A percentile compares a stretch with the other conserved stretches of the same genome.
phyloP scores from a whole-genome alignment of 2,888 invertebrate genomes.

The Beris morrisii region DNA sequence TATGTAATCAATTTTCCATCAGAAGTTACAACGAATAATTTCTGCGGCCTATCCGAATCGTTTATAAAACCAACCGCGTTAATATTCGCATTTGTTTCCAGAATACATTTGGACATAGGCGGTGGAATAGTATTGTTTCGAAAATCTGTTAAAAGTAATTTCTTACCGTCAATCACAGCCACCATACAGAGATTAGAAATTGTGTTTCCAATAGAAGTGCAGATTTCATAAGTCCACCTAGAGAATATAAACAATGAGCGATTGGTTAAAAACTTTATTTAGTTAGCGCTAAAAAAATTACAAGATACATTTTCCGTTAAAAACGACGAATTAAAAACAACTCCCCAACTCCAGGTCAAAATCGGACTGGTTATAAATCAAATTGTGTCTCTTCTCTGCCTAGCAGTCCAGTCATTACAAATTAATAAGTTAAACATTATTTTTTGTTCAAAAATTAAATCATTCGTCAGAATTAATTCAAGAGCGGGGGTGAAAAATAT shows the following conservation, averaged over 20 bases:
- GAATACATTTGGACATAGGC: slow-evolving; percentile 70
- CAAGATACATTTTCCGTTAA: too few relatives aligned
- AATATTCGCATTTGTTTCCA: slow-evolving; percentile 61
- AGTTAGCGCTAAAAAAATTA: too few relatives aligned
- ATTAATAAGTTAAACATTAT: too few relatives aligned
- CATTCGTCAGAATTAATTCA: too few relatives aligned
- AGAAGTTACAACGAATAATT: slow-evolving; percentile 48
- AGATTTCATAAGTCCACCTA: slow-evolving; percentile 66
- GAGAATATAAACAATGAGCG: background rate
- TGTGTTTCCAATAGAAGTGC: slow-evolving; percentile 60
- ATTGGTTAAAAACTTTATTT: too few relatives aligned
- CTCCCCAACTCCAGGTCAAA: too few relatives aligned
- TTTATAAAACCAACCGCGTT: slow-evolving; percentile 65
- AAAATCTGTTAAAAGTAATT: slow-evolving; percentile 72
- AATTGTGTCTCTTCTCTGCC: too few relatives aligned
- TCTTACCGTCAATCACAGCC: slow-evolving; percentile 75
- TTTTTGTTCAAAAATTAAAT: too few relatives aligned
- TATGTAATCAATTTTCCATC: slow-evolving; percentile 43
- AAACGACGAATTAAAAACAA: too few relatives aligned
- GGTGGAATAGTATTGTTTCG: slow-evolving; percentile 77
- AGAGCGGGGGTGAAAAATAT: too few relatives aligned
- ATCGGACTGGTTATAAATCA: too few relatives aligned
- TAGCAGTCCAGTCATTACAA: too few relatives aligned
- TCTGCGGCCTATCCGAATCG: slow-evolving; percentile 52
- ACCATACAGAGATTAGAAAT: slow-evolving; percentile 64